Evolutionary conservation across 2,888 invertebrate species (phyloP).

Genomic region (Colletes collaris): DNA sequence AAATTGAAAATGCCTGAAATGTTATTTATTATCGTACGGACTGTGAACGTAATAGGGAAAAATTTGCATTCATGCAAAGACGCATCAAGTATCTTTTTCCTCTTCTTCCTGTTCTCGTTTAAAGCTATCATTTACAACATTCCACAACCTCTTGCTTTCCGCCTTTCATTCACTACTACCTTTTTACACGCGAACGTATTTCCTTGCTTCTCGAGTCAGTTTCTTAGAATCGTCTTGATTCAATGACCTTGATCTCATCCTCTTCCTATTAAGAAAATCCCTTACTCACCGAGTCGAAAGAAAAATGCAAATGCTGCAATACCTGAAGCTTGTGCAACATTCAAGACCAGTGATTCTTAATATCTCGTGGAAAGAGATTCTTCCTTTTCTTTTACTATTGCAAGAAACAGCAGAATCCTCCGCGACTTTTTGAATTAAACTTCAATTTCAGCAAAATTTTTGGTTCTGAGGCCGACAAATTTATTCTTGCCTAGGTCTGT

Average conservation of each 20-base stretch:
- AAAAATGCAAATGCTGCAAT: background rate
- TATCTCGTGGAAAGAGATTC: too few species aligned
- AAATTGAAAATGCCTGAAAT: too few species aligned
- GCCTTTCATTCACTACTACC: slow-evolving; percentile 3
- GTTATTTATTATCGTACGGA: too few species aligned
- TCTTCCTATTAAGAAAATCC: background rate
- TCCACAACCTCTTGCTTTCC: slow-evolving; percentile 7
- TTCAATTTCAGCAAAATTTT: too few species aligned
- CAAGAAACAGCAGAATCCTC: too few species aligned
- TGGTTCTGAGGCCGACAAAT: too few species aligned
- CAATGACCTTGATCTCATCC: background rate
- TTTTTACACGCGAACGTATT: background rate
- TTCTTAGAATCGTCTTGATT: background rate
- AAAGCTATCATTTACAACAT: slow-evolving; percentile 6
- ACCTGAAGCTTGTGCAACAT: slow-evolving; percentile 3
- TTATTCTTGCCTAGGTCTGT: too few species aligned
- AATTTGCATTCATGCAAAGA: background rate
- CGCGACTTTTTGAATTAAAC: too few species aligned
- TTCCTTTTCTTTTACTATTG: too few species aligned
- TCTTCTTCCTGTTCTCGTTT: background rate
- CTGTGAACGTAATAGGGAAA: background rate
- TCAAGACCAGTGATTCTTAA: too few species aligned
- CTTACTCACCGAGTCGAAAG: background rate
- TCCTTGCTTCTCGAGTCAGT: too few species aligned
- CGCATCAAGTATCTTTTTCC: background rate